Conservation (phyloP, 2,113 vertebrate genomes). For the Nannobrachium achirus region DNA sequence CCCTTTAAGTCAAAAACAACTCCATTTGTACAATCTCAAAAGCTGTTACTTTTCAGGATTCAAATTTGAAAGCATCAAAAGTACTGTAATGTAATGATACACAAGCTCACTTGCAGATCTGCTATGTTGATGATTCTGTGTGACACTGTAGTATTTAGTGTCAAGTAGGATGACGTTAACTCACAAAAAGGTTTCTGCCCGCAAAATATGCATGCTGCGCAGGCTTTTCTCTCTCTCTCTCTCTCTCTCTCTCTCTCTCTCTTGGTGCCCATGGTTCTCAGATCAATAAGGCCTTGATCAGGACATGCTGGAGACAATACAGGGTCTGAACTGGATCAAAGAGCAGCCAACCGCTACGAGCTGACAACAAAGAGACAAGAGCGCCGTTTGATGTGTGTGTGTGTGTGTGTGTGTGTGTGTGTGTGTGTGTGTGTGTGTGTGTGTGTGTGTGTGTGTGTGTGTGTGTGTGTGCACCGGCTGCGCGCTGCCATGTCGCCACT, state of each 20-base stretch:
- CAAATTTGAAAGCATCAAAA: no score
- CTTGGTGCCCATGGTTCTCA: slow-evolving; percentile 36
- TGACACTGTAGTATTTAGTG: background rate
- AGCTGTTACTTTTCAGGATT: no score
- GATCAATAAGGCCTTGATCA: slow-evolving; percentile 61
- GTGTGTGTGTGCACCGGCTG: no score
- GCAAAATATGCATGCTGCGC: background rate
- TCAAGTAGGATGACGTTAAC: no score
- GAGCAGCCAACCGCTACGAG: slow-evolving; percentile 44
- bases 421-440: no score
- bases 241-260: slow-evolving; percentile 24
- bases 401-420: no score
- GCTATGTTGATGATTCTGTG: background rate
- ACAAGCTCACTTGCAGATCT: no score
- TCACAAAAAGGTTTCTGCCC: no score
- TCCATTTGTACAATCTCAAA: no score
- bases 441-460: no score
- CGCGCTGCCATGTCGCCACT: slow-evolving; percentile 26
- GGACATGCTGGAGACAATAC: slow-evolving; percentile 57
- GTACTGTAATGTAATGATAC: no score
- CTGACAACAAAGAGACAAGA: slow-evolving; percentile 61
- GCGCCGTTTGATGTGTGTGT: slow-evolving; percentile 52
- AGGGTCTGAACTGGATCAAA: slow-evolving; percentile 58
- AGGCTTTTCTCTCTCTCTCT: background rate
- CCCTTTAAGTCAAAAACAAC: no score